Evolutionary conservation across 1,140 invertebrate genomes (phyloP), one percentile per base, ranked within the genome.

Genomic region (Drosophila ohnishii): DNA sequence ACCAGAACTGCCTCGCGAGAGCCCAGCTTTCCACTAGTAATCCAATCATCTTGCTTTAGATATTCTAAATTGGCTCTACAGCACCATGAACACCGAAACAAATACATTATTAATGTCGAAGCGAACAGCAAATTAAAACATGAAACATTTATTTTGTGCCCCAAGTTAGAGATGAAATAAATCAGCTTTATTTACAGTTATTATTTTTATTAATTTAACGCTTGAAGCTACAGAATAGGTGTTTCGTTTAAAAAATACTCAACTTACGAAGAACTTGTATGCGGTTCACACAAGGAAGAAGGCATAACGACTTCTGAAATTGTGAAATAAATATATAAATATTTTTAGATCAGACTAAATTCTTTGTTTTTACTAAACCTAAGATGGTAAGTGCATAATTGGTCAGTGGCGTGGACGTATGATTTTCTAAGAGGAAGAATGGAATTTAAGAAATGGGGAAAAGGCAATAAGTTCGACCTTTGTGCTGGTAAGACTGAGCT

Each of bases 1-100:
- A 91, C 80, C 16, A 92, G 74, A 39, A 92, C 91, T 14, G 88
- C 88, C 53, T 91, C 90, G 8, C 85, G 84, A 2, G 90, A 90
- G 6, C 90, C 90, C 48, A 91, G 30, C 59, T 78, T 80, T 55
- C 91, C 91, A 84, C 90, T 91, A 6, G 90, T 88, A 59, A 92
- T 81, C 91, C 91, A 92, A 66, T 89, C 73, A 65, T 80, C 63
- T n/a, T 88, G 66, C 42, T 58, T 75, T 58, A 45, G 45, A 35
- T 53, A 51, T 6, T 83, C 59, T 44, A 75, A 59, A 63, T 40
- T 80, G 28, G 47, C 28, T 69, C 80, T 64, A 63, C 30, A 62
- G 62, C 60, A 55, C 3, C 7, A 50, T 3, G 58, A 44, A 30
- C n/a, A 51, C 11, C 7, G 14, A 37, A 32, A 51, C 22, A 14